Conservation (phyloP, 2,113 vertebrate species). For the Barnardius zonarius region DNA sequence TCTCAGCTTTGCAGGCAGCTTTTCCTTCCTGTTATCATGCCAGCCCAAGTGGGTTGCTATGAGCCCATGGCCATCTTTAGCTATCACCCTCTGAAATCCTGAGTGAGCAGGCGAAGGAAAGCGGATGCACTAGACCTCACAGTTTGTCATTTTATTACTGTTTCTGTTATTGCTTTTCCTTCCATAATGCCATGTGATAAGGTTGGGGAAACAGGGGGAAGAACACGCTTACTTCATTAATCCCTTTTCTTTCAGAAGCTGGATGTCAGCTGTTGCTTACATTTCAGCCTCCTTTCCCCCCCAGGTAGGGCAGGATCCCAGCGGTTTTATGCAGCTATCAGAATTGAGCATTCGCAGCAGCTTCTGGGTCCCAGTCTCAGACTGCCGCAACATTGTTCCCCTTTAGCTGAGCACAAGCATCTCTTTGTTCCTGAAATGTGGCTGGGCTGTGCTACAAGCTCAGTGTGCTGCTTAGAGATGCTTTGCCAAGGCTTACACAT, state of each 20-base stretch:
- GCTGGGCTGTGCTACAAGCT: background rate
- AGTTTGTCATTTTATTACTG: background rate
- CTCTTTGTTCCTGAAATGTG: background rate
- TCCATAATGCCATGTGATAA: background rate
- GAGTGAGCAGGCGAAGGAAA: background rate
- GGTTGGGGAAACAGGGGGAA: background rate
- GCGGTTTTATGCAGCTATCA: background rate
- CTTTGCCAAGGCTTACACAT: background rate
- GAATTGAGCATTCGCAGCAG: background rate
- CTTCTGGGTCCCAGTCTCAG: background rate
- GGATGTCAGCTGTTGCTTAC: background rate
- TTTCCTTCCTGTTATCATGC: background rate
- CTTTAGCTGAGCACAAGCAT: background rate
- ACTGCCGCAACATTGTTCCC: background rate
- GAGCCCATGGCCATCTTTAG: background rate
- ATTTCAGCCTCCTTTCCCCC: background rate
- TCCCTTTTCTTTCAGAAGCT: background rate
- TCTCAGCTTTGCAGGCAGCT: background rate
- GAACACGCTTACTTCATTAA: background rate
- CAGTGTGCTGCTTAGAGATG: background rate
- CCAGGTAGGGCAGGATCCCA: background rate
- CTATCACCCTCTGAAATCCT: background rate
- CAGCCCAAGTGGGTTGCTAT: accelerated
- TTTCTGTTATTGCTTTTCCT: background rate
- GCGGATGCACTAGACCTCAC: background rate